Evolutionary conservation across 1,140 invertebrate species (phyloP), one percentile per base, ranked within the genome.

Genomic region (Drosophila pachea): DNA sequence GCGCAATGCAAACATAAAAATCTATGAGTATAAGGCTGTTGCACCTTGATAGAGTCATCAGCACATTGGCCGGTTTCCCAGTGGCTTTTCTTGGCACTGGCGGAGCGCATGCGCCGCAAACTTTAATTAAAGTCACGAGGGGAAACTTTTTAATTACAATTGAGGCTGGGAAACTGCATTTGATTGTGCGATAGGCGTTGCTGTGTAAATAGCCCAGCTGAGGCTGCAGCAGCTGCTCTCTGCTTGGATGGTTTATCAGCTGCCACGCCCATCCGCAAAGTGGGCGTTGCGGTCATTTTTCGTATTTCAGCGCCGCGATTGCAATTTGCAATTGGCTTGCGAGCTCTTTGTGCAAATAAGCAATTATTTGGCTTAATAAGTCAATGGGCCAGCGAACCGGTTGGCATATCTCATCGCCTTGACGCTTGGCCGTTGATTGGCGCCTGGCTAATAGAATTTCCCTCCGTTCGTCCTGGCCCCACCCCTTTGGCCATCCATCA

Each of bases 321-420:
- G 76, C 67, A 86, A 84, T 76, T 86, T 84, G 75, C 68, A 59
- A 74, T 53, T 38, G 14, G 33, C 36, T 32, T 7, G 14, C 47
- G 8, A 4, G n/a, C 11, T 47, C 36, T 50, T 52, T 73, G 81
- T 73, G 74, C 74, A 86, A 86, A 86, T 86, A 86, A 86, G 81
- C 81, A 86, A 86, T 86, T 86, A 86, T 76, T 77, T 81, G 77
- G 74, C 70, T 81, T 86, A 86, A 86, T 86, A 86, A 86, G 82
- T 86, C 81, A 86, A 86, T 86, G 81, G 76, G 50, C 36, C 32
- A 43, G 70, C 71, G 22, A 75, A 73, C 78, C 68, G 79, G 75
- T 78, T 78, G 58, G 52, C 55, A 73, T 70, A 75, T 75, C 48
- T 49, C 63, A 68, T 33, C 33, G 65, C 49, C 43, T 36, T 53